A percentile compares a stretch with the other conserved stretches of the same genome.
Conservation (phyloP, 2,113 vertebrate genomes). For the Bambusicola thoracicus region DNA sequence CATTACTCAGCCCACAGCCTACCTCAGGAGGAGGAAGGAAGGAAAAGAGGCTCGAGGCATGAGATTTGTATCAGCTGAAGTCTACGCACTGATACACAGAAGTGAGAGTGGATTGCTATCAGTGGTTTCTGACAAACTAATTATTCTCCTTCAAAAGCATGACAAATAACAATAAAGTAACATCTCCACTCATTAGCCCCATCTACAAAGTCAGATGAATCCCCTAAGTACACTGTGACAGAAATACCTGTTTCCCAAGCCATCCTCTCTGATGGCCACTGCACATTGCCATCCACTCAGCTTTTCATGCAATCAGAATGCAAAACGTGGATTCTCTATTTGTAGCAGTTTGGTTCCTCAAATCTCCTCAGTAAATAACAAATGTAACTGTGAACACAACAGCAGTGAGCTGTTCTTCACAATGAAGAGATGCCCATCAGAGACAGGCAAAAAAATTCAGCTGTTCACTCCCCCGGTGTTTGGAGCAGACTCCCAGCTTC, state of each 20-base stretch:
- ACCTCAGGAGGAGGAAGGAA: constrained; percentile 55
- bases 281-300: background rate
- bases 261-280: background rate
- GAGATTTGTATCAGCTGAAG: constrained; percentile 34
- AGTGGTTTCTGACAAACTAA: background rate
- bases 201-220: background rate
- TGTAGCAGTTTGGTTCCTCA: background rate
- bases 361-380: background rate
- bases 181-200: background rate
- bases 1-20: constrained; percentile 62
- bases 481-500: background rate
- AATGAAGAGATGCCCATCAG: background rate
- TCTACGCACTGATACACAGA: background rate
- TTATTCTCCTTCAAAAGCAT: constrained; percentile 1
- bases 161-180: background rate
- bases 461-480: background rate
- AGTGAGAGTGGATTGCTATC: constrained; percentile 5
- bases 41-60: constrained; percentile 55
- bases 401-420: background rate
- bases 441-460: background rate
- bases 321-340: background rate
- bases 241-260: background rate
- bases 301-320: background rate
- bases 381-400: background rate
- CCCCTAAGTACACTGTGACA: rapidly evolving